Evolutionary conservation across 2,113 vertebrate genomes (phyloP).

Genomic region (Sterrhoptilus dennistouni): DNA sequence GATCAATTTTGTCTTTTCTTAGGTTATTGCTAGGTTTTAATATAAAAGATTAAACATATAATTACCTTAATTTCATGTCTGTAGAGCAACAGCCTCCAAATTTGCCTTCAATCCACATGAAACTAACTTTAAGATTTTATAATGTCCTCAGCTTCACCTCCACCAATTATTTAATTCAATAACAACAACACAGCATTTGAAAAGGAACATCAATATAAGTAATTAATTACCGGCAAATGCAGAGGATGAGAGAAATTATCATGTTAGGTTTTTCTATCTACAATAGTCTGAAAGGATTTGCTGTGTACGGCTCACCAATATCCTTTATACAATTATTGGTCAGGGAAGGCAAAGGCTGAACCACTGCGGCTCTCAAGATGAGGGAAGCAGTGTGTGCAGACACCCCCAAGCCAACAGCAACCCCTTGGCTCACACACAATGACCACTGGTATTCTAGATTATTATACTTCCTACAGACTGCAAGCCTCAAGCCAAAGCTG

Average conservation of each 20-base stretch:
- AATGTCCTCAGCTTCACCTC: background rate
- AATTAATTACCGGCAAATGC: background rate
- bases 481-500: background rate
- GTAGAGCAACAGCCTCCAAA: background rate
- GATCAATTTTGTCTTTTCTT: background rate
- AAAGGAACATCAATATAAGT: background rate
- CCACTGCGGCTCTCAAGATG: background rate
- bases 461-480: background rate
- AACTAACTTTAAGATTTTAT: background rate
- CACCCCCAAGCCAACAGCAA: background rate
- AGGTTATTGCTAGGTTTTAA: background rate
- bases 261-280: background rate
- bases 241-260: background rate
- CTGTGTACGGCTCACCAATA: background rate
- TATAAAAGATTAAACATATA: background rate
- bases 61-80: background rate
- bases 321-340: background rate
- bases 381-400: background rate
- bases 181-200: background rate
- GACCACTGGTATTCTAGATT: background rate
- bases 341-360: background rate
- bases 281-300: background rate
- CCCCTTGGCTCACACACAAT: background rate
- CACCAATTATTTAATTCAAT: conserved; percentile 13
- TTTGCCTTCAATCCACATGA: conserved; percentile 1